Evolutionary conservation across 2,888 invertebrate species (phyloP).

Genomic region (Coremacera marginata): DNA sequence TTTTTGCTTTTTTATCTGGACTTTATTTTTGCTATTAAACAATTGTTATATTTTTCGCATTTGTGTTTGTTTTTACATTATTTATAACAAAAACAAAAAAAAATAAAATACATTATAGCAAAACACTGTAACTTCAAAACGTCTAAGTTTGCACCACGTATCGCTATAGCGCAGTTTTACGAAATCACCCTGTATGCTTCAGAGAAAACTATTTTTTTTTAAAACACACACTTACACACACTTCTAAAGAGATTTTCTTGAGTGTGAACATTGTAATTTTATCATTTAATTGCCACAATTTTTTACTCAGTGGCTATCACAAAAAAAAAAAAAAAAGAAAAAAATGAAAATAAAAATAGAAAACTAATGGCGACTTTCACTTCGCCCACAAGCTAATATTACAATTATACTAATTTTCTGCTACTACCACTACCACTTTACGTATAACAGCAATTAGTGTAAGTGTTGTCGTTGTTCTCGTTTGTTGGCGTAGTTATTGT

Average conservation of each 20-base stretch:
- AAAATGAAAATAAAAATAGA: constrained; percentile 10
- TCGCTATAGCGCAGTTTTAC: constrained; percentile 62
- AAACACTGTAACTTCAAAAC: constrained; percentile 63
- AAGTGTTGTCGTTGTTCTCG: constrained; percentile 30
- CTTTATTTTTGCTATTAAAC: too few relatives aligned
- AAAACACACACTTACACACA: neutral
- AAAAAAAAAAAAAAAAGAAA: constrained; percentile 25
- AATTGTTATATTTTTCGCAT: too few relatives aligned
- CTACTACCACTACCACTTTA: neutral
- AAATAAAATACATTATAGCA: neutral
- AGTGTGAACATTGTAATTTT: neutral
- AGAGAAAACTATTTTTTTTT: constrained; percentile 11
- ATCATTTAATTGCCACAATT: constrained; percentile 11
- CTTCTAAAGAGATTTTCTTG: too few relatives aligned
- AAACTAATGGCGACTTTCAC: constrained; percentile 12
- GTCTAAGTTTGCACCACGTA: constrained; percentile 64
- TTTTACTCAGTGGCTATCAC: neutral
- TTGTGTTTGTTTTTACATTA: too few relatives aligned
- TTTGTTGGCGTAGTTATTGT: constrained; percentile 19
- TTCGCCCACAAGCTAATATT: neutral
- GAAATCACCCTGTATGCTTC: constrained; percentile 47
- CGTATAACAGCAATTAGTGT: constrained; percentile 34
- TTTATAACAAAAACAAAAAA: constrained; percentile 22
- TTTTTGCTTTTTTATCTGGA: too few relatives aligned
- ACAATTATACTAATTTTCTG: constrained; percentile 20